Evolutionary conservation across 1,140 invertebrate species (phyloP).

Genomic region (Bombus haemorrhoidalis): DNA sequence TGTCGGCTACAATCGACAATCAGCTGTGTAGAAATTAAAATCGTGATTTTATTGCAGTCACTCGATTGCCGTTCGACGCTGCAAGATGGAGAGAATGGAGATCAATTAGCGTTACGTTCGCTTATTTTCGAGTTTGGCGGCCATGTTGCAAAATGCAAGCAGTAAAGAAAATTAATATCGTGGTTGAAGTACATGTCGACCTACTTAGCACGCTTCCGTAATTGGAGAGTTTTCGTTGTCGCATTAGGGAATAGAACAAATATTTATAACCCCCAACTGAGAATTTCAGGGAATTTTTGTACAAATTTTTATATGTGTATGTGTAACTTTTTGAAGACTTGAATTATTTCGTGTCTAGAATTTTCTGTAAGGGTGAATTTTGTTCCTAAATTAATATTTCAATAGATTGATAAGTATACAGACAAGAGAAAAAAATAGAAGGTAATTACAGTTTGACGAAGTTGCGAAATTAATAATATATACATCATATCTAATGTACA

Average conservation of each 20-base stretch:
- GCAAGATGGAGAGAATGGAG: neutral
- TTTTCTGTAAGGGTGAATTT: neutral
- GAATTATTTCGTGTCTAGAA: neutral
- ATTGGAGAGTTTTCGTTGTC: slow-evolving; percentile 34
- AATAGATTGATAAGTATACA: neutral
- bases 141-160: neutral
- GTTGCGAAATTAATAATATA: neutral
- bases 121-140: neutral
- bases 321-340: neutral
- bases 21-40: slow-evolving; percentile 12
- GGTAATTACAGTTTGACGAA: neutral
- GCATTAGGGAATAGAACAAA: slow-evolving; percentile 1
- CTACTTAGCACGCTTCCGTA: slow-evolving; percentile 38
- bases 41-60: neutral
- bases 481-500: too few relatives aligned
- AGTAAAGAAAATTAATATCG: slow-evolving; percentile 37
- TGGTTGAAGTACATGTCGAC: slow-evolving; percentile 37
- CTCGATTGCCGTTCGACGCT: neutral
- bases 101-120: slow-evolving; percentile 34
- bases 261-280: neutral
- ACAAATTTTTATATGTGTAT: too few relatives aligned
- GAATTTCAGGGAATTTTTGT: neutral
- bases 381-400: too few relatives aligned
- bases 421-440: neutral
- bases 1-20: slow-evolving; percentile 12